Base-by-base conservation (phyloP, 2,888 invertebrate species). In the Leptothorax acervorum region DNA sequence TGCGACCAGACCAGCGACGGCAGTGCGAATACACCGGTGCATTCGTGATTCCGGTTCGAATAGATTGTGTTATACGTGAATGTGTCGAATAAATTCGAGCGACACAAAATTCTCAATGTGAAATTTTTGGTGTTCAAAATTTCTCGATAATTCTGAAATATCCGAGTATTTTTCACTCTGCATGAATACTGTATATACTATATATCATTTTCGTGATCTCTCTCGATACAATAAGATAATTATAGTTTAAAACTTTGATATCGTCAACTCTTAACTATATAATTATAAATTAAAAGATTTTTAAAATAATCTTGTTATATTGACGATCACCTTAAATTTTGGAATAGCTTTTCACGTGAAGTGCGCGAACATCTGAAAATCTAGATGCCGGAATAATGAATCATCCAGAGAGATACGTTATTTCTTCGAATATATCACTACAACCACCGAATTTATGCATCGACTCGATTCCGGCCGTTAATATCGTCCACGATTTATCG, bases 1-100 rank as follows among this genome's bases (percentile, higher is more conserved):
- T 90, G 42, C 85, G 82, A 70, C 83, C 85, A 15, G 82, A 70
- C 83, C 85, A 15, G 35, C 28, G 23, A 60, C 79, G 75, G 12
- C 48, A 6, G 15, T 4, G 35, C 57, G 45, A 79, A 57, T 35
- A 31, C 45, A 57, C 12, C 23, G 78, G 18, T 45, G 57, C 53
- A 65, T 28, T 53, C 63, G 65, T 11, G 31, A 9, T 70, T 35
- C 8, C 31, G 35, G 5, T 18, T 71, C 15, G 23, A 57, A 48
- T 57, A 18, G 28, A 35, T 71, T 42, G 35, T 60, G 57, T 48
- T 48, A 48, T 60, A 12, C 60, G 23, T 23, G 35, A 35, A 70
- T 48, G 45, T 60, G 6, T 15, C 45, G 23, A 70, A 35, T 48
- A 42, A 76, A 76, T 63, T 31, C 18, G 31, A 9, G 23, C 63